Evolutionary conservation across 2,888 invertebrate genomes (phyloP).

Genomic region (Drosophila maculinotata): DNA sequence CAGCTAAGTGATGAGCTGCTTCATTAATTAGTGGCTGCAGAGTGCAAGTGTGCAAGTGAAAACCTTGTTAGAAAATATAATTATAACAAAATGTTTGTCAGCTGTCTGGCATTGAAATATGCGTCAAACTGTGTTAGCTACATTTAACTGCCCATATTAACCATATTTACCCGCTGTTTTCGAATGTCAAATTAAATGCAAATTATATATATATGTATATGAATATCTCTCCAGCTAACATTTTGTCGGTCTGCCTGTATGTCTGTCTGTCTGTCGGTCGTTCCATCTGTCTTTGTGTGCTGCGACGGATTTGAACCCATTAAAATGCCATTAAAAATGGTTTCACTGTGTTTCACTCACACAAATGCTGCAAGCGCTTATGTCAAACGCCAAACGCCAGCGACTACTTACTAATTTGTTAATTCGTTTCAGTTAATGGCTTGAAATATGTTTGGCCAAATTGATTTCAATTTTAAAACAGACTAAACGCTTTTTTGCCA

Average conservation of each 20-base stretch:
- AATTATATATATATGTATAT: conserved; percentile 65
- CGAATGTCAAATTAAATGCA: conserved; percentile 80
- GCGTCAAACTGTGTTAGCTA: background rate
- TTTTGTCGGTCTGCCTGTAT: too few species aligned
- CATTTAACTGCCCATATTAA: conserved; percentile 26
- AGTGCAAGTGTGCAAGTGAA: background rate
- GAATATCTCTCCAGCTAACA: too few species aligned
- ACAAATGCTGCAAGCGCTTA: conserved; percentile 40
- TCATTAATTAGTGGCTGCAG: conserved; percentile 8
- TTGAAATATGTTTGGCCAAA: conserved; percentile 29
- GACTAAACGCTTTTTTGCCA: conserved; percentile 27
- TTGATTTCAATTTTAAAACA: conserved; percentile 21
- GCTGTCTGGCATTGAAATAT: too few species aligned
- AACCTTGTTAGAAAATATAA: background rate
- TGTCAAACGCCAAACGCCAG: conserved; percentile 14
- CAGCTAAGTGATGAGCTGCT: background rate
- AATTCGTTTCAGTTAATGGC: conserved; percentile 30
- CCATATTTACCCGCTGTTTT: conserved; percentile 46
- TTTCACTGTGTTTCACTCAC: conserved; percentile 39
- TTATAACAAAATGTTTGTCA: background rate
- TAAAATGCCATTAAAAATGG: conserved; percentile 73
- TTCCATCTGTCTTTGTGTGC: conserved; percentile 30
- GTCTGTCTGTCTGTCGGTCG: conserved; percentile 10
- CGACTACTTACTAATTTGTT: conserved; percentile 33
- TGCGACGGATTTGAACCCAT: conserved; percentile 48